Conservation (phyloP, 2,797 vertebrate genomes). For the Avahi laniger region DNA sequence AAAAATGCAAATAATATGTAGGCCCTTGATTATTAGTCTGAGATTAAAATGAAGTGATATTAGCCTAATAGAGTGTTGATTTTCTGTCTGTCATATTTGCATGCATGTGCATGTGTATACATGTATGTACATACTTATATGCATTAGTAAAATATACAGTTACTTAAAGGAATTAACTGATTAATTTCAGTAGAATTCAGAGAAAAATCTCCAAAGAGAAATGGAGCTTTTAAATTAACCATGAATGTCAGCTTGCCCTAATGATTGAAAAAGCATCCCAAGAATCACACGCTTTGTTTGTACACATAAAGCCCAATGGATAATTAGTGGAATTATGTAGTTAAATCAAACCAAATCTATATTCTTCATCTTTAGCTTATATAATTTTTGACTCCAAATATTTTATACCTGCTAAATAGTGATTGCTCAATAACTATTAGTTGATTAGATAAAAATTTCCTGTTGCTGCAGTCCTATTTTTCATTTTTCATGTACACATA, state of each 20-base stretch:
- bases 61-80: background rate
- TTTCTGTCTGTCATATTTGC: background rate
- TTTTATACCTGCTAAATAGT: background rate
- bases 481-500: background rate
- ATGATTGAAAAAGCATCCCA: background rate
- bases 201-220: conserved; percentile 8
- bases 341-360: background rate
- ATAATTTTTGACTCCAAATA: background rate
- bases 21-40: background rate
- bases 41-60: background rate
- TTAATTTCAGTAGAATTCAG: conserved; percentile 19
- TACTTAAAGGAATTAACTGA: conserved; percentile 3
- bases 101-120: background rate
- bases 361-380: background rate
- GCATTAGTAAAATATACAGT: background rate
- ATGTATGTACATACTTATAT: background rate
- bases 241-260: background rate
- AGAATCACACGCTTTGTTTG: background rate
- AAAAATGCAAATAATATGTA: background rate
- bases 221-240: conserved; percentile 13
- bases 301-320: background rate
- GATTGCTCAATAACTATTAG: background rate
- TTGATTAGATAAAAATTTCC: background rate
- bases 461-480: background rate
- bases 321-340: background rate